A percentile compares a stretch with the other conserved stretches of the same genome.
These are phyloP conservation scores for Onychomys arenicola DNA, from an alignment of 2,797 vertebrate genomes.

Conservation along the genomic window DNA sequence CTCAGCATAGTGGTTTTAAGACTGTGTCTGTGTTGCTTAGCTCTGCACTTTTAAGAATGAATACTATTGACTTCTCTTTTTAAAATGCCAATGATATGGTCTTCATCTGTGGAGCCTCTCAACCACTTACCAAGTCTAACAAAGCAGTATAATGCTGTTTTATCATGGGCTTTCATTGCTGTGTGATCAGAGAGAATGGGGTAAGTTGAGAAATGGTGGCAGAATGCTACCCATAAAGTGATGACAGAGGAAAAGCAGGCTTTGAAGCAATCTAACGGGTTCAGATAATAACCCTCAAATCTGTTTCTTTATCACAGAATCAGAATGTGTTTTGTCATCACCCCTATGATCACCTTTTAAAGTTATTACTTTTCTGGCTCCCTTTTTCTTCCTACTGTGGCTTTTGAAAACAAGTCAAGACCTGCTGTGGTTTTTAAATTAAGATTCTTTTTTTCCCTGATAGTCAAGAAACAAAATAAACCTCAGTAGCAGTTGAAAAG, in stretches of 20 bases:
- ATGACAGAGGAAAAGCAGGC: not conserved
- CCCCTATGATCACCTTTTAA: not conserved
- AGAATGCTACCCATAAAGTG: not conserved
- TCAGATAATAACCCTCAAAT: not conserved
- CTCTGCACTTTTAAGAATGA: not conserved
- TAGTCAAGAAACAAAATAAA: conserved; percentile 52
- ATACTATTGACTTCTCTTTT: not conserved
- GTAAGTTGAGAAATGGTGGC: not conserved
- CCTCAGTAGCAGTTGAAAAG: not conserved
- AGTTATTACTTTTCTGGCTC: conserved; percentile 34
- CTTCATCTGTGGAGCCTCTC: not conserved
- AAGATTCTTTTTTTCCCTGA: not conserved
- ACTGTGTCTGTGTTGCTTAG: not conserved
- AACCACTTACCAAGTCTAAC: not conserved
- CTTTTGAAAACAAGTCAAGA: not conserved
- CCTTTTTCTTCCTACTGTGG: not conserved
- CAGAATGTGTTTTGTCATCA: not conserved
- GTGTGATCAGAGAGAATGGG: not conserved
- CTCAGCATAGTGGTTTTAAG: not conserved
- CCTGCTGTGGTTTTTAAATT: conserved; percentile 45
- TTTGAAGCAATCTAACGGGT: not conserved
- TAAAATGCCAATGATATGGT: not conserved
- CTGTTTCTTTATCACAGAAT: conserved; percentile 9
- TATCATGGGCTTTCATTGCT: not conserved
- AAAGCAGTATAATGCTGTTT: not conserved